phyloP scores from a whole-genome alignment of 2,888 invertebrate species.

The Cerastoderma edule region DNA sequence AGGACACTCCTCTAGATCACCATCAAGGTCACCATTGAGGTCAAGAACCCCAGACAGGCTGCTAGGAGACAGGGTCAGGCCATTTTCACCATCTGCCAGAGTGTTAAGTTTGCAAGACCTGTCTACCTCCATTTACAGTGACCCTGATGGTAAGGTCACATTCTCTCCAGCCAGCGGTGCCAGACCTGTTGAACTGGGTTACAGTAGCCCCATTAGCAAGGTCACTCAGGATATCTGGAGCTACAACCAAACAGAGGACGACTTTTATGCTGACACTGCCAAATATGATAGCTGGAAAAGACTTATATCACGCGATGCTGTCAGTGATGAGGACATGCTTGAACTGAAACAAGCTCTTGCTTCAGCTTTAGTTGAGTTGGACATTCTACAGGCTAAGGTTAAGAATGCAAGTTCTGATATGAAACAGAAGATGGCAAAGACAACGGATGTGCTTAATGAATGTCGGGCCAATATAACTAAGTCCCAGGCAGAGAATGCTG shows the following conservation, averaged over 20 bases:
- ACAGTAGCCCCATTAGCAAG: constrained; percentile 74
- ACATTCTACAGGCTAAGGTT: constrained; percentile 76
- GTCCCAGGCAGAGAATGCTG: constrained; percentile 77
- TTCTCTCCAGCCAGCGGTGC: constrained; percentile 66
- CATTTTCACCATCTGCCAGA: constrained; percentile 55
- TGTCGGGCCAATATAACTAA: constrained; percentile 73
- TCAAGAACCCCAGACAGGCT: constrained; percentile 61
- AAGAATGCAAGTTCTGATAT: constrained; percentile 76
- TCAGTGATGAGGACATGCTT: constrained; percentile 71
- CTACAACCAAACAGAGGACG: constrained; percentile 63
- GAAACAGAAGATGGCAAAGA: constrained; percentile 74
- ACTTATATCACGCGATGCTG: constrained; percentile 63
- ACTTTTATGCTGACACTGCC: constrained; percentile 67
- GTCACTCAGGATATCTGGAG: constrained; percentile 77
- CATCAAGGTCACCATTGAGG: constrained; percentile 57
- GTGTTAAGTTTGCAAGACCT: constrained; percentile 67
- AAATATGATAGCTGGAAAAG: constrained; percentile 71
- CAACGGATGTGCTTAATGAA: constrained; percentile 76
- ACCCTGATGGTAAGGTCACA: constrained; percentile 63
- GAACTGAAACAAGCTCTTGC: constrained; percentile 79
- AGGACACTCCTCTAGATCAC: constrained; percentile 54
- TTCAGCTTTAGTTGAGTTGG: constrained; percentile 76
- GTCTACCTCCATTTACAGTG: constrained; percentile 64
- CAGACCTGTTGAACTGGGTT: constrained; percentile 68
- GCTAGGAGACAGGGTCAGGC: constrained; percentile 50